Conservation (phyloP, 1,140 invertebrate species). For the Drosophila ficusphila region DNA sequence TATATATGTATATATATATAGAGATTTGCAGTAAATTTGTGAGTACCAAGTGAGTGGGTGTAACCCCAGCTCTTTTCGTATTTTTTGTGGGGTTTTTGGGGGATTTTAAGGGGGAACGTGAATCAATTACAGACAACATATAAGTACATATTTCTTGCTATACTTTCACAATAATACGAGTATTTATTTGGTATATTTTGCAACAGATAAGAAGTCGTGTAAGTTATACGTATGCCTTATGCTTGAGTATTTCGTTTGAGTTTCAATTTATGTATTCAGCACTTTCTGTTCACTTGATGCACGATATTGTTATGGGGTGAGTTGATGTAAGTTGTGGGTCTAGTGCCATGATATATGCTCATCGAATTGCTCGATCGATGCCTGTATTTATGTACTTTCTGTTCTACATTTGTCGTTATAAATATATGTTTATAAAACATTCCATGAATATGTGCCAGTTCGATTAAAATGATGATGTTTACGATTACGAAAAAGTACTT, state of each 20-base stretch:
- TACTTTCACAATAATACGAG: slow-evolving; percentile 76
- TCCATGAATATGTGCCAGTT: slow-evolving; percentile 68
- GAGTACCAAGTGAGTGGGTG: slow-evolving; percentile 35
- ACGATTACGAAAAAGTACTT: slow-evolving; percentile 51
- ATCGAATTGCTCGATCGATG: slow-evolving; percentile 30
- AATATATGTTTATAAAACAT: slow-evolving; percentile 51
- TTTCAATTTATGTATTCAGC: slow-evolving; percentile 50
- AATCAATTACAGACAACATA: slow-evolving; percentile 67
- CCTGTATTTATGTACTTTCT: slow-evolving; percentile 36
- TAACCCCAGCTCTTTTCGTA: neutral
- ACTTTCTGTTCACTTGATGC: slow-evolving; percentile 45
- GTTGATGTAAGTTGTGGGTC: slow-evolving; percentile 23
- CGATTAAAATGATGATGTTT: slow-evolving; percentile 68
- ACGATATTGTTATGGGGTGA: slow-evolving; percentile 53
- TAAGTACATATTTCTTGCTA: slow-evolving; percentile 55
- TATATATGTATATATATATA: slow-evolving; percentile 46
- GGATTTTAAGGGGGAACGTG: neutral
- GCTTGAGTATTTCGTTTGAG: slow-evolving; percentile 57
- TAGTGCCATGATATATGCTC: slow-evolving; percentile 51
- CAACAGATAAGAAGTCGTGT: slow-evolving; percentile 58
- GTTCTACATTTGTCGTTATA: slow-evolving; percentile 56
- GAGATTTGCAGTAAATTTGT: slow-evolving; percentile 56
- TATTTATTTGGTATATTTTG: slow-evolving; percentile 71
- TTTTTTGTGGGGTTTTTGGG: neutral
- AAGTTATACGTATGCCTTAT: slow-evolving; percentile 44